Evolutionary conservation across 2,797 vertebrate genomes (phyloP).

Genomic region (Gallinago stenura): DNA sequence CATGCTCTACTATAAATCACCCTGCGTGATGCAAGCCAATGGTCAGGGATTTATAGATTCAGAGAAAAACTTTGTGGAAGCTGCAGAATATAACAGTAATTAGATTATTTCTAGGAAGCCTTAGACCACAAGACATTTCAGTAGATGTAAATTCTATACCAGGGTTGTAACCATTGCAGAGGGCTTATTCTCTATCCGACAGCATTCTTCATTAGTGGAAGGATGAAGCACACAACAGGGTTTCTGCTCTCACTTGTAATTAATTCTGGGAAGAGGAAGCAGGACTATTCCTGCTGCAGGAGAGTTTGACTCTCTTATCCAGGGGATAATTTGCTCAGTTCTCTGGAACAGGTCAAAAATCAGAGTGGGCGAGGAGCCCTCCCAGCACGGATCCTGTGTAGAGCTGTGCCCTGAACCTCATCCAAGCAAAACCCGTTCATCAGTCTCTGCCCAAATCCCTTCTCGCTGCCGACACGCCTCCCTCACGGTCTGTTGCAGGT

Average conservation of each 20-base stretch:
- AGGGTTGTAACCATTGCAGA: background rate
- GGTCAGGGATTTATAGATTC: background rate
- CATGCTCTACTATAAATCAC: background rate
- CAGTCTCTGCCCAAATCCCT: background rate
- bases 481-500: background rate
- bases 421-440: background rate
- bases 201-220: background rate
- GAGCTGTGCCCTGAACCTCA: background rate
- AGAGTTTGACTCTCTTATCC: background rate
- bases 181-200: background rate
- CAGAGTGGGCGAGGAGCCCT: background rate
- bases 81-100: background rate
- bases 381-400: background rate
- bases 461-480: background rate
- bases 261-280: background rate
- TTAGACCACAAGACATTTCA: background rate
- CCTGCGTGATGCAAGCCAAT: background rate
- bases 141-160: background rate
- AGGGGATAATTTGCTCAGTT: background rate
- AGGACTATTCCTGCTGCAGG: background rate
- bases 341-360: background rate
- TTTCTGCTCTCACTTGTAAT: slow-evolving; percentile 3
- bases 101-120: background rate
- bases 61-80: background rate
- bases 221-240: background rate